phyloP scores from a whole-genome alignment of 1,140 invertebrate species.

The Drosophila pseudoananassae region DNA sequence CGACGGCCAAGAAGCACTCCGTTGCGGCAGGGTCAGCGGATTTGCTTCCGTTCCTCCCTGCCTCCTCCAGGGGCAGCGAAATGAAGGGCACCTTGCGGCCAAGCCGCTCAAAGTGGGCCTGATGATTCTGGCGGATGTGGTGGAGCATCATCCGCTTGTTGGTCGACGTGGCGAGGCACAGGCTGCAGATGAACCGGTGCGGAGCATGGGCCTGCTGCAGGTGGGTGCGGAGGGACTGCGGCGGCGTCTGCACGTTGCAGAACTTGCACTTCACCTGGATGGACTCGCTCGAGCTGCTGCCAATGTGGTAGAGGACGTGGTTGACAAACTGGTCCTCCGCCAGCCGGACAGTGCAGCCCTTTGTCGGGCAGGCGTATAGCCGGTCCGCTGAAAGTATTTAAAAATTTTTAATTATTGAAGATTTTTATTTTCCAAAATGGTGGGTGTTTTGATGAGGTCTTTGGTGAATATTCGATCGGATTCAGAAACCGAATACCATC shows the following conservation, averaged over 20 bases:
- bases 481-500: too few relatives aligned
- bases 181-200: conserved; percentile 47
- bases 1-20: conserved; percentile 10
- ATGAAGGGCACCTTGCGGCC: conserved; percentile 34
- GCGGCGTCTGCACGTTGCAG: conserved; percentile 10
- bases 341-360: conserved; percentile 35
- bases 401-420: too few relatives aligned
- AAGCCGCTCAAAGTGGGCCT: conserved; percentile 1
- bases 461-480: too few relatives aligned
- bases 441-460: too few relatives aligned
- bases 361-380: conserved; percentile 51
- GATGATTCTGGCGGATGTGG: conserved; percentile 33
- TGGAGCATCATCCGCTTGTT: conserved; percentile 41
- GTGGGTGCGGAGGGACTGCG: conserved; percentile 26
- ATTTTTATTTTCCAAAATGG: too few relatives aligned
- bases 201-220: conserved; percentile 38
- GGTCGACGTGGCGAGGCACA: conserved; percentile 53
- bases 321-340: conserved; percentile 34
- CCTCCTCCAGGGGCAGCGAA: background rate
- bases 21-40: background rate
- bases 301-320: conserved; percentile 52
- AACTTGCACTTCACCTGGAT: conserved; percentile 39
- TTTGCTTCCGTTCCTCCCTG: background rate
- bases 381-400: conserved; percentile 18
- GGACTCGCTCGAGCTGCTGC: conserved; percentile 8